Evolutionary conservation across 1,140 invertebrate genomes (phyloP), one percentile per base, ranked within the genome.

Genomic region (Ridgeia piscesae): DNA sequence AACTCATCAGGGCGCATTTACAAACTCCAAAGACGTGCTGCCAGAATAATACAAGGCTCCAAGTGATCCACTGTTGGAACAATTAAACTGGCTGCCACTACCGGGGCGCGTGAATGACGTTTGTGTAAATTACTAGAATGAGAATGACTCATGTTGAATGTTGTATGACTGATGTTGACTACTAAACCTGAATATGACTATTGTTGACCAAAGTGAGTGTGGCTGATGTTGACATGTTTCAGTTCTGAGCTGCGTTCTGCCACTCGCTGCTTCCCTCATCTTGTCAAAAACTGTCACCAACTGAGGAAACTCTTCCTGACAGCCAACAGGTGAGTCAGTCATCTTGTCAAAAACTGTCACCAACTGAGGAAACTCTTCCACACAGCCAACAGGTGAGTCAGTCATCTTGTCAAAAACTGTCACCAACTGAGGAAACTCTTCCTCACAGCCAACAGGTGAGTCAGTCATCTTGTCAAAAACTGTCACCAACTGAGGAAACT

Each of bases 291-390:
- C 1, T 98, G 98, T 93, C 96, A 95, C 2, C 96, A 97, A 88
- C 94, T 98, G 6, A 97, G 97, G 93, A 98, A 98, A 95, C 95
- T 98, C 14, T 98, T 98, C 95, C 95, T 98, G 0, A 97, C 97
- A 34, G 97, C 98, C 4, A 96, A 98, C 93, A 95, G 95, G 95
- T 95, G 93, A 93, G 92, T 90, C 27, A 8, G 89, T 35, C 93
- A 95, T 88, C 94, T 97, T 4, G 95, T 97, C 0, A 95, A 94
- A 89, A 96, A 96, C 1, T 98, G 98, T 93, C 96, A 95, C 2
- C 96, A 97, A 88, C 94, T 98, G 6, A 97, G 97, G 93, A 98
- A 98, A 95, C 95, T 98, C 14, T 98, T 98, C 95, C 95, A 98
- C 0, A 97, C 97, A 34, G 97, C 98, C 4, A 96, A 98, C 93